Evolutionary conservation across 2,113 vertebrate genomes (phyloP).

Genomic region (Esox niger): DNA sequence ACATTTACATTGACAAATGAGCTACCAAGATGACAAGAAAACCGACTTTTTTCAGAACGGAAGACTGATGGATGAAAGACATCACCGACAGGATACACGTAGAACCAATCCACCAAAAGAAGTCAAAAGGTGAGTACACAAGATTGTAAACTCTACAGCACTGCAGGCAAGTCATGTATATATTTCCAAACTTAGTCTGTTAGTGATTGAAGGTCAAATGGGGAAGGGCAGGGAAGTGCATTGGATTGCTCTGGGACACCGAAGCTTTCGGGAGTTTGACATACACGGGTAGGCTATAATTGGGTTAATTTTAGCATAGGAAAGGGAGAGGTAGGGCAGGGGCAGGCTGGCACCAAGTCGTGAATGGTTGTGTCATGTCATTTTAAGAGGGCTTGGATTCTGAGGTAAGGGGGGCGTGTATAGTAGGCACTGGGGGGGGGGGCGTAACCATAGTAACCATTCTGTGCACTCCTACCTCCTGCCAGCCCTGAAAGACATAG

Average conservation of each 20-base stretch:
- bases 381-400: slow-evolving; percentile 34
- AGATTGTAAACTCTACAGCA: neutral
- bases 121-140: neutral
- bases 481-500: slow-evolving; percentile 74
- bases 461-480: slow-evolving; percentile 68
- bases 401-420: slow-evolving; percentile 33
- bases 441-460: slow-evolving; percentile 54
- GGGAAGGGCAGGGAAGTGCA: neutral
- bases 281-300: neutral
- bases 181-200: neutral
- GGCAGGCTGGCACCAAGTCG: neutral
- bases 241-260: neutral
- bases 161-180: neutral
- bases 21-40: too few species aligned
- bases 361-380: slow-evolving; percentile 23
- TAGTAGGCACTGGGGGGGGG: slow-evolving; percentile 21
- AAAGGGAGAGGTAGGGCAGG: too few species aligned
- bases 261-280: neutral
- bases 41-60: too few species aligned
- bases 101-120: too few species aligned
- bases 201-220: neutral
- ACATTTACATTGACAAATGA: too few species aligned
- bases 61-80: too few species aligned
- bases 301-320: too few species aligned
- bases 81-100: too few species aligned